phyloP scores from a whole-genome alignment of 2,113 vertebrate species.

The Hippocampus guttulatus region DNA sequence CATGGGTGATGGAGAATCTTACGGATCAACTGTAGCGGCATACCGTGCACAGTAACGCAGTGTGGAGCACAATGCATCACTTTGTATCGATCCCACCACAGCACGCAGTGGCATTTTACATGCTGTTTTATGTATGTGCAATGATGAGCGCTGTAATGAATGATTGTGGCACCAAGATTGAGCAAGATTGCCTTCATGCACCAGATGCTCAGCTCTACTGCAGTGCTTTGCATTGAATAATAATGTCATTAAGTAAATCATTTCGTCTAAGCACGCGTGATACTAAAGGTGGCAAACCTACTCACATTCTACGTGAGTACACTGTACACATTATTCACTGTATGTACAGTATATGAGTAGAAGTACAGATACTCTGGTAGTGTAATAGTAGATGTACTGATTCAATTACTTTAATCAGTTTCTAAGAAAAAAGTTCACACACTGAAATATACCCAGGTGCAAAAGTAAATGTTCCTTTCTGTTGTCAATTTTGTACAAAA shows the following conservation, averaged over 20 bases:
- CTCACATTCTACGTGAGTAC: too few species aligned
- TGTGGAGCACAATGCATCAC: conserved; percentile 3
- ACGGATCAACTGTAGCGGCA: conserved; percentile 21
- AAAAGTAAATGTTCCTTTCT: too few species aligned
- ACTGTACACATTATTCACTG: too few species aligned
- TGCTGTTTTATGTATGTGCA: neutral
- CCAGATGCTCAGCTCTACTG: neutral
- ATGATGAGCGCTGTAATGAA: conserved; percentile 9
- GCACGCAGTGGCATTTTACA: neutral
- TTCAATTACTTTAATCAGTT: too few species aligned
- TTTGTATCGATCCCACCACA: conserved; percentile 16
- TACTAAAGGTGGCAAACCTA: too few species aligned
- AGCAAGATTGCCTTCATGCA: neutral
- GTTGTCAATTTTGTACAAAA: too few species aligned
- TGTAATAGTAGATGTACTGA: too few species aligned
- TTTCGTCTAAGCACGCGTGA: neutral
- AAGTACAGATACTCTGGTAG: too few species aligned
- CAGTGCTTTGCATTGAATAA: neutral
- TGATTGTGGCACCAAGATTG: conserved; percentile 1
- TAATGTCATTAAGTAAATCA: neutral
- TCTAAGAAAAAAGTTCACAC: too few species aligned
- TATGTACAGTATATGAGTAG: too few species aligned
- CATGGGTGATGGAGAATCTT: conserved; percentile 25
- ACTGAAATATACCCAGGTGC: too few species aligned
- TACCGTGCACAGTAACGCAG: conserved; percentile 11